phyloP scores from a whole-genome alignment of 35 echinoderm and acorn worm genomes.

The Apostichopus parvimensis region DNA sequence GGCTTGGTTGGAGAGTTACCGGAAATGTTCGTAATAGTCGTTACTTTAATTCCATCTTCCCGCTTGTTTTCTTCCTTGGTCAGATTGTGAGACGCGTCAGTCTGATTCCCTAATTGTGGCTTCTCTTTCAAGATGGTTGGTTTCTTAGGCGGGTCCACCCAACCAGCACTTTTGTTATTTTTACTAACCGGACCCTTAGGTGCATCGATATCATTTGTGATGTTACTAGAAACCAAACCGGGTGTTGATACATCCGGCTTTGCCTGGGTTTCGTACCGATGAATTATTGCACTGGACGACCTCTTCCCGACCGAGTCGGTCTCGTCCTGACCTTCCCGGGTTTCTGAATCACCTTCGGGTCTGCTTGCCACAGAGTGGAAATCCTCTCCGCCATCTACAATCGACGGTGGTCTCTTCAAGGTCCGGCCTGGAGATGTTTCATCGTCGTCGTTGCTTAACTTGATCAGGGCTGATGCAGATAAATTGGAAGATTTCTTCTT shows the following conservation, averaged over 20 bases:
- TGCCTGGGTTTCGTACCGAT: background rate
- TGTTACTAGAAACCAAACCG: background rate
- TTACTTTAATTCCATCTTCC: background rate
- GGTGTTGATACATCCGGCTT: background rate
- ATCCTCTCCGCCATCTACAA: background rate
- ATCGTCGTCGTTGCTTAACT: slow-evolving; percentile 6
- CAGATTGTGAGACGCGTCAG: background rate
- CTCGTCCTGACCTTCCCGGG: background rate
- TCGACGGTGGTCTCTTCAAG: slow-evolving; percentile 26
- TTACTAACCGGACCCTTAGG: background rate
- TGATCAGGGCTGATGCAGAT: slow-evolving; percentile 41
- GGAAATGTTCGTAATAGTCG: background rate
- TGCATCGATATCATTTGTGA: slow-evolving; percentile 5
- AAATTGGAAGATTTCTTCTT: slow-evolving; percentile 34
- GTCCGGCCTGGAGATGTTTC: background rate
- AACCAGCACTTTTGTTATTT: background rate
- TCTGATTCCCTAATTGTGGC: background rate
- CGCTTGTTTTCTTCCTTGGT: background rate
- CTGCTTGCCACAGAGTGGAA: background rate
- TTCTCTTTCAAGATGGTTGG: background rate
- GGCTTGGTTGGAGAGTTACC: background rate
- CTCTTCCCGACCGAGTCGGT: slow-evolving; percentile 14
- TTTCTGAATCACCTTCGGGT: background rate
- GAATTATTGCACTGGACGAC: background rate
- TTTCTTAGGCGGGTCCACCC: background rate